Percentiles rank a stretch among this genome's conserved stretches.
Conservation (phyloP, 1,140 invertebrate species). For the Thereuonema tuberculata region DNA sequence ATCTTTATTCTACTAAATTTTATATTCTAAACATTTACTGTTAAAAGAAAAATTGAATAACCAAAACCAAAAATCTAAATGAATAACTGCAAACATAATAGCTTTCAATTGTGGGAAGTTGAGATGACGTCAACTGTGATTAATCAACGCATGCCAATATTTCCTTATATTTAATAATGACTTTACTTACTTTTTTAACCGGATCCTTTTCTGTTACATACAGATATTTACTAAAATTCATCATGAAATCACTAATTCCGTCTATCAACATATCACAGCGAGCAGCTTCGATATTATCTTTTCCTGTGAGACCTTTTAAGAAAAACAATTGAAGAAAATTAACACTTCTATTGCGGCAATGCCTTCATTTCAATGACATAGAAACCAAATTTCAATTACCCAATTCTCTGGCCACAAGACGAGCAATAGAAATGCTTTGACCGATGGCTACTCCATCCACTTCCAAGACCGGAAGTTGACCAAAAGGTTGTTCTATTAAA, state of each 20-base stretch:
- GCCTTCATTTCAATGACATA: background rate
- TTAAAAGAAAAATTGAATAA: too few species aligned
- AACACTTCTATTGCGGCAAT: background rate
- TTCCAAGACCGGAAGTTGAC: background rate
- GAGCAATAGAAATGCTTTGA: constrained; percentile 23
- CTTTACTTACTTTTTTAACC: too few species aligned
- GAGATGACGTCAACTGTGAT: too few species aligned
- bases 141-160: too few species aligned
- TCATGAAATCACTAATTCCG: background rate
- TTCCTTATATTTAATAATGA: too few species aligned
- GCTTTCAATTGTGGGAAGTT: too few species aligned
- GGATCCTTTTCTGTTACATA: too few species aligned
- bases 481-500: background rate
- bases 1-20: too few species aligned
- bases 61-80: too few species aligned
- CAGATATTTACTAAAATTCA: too few species aligned
- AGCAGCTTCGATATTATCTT: constrained; percentile 3
- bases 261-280: constrained; percentile 1
- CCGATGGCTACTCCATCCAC: constrained; percentile 14
- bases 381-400: constrained; percentile 8
- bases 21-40: too few species aligned
- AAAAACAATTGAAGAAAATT: background rate
- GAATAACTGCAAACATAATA: too few species aligned
- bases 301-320: constrained; percentile 1
- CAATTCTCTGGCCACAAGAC: constrained; percentile 23